Evolutionary conservation across 2,113 vertebrate species (phyloP), one percentile per base, ranked within the genome.

Genomic region (Nipponia nippon): DNA sequence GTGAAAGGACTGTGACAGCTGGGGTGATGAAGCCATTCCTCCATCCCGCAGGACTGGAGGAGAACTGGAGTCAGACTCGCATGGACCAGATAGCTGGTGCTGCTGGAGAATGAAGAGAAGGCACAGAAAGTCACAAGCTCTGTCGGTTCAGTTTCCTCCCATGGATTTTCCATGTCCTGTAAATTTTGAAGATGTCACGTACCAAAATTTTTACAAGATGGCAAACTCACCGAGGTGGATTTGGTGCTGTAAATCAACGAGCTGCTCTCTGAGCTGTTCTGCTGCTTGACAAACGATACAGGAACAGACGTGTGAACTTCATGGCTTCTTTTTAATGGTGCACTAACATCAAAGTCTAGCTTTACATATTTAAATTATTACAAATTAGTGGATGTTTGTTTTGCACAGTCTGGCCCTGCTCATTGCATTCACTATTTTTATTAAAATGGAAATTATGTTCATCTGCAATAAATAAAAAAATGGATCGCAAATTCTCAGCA

Each of bases 351-450:
- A 90, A 94, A 95, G 81, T 34, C 87, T 61, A 49, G 61, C 72
- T 94, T 96, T 95, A 52, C 83, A 61, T 94, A 83, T 90, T 95
- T 92, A 96, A 97, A 93, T 63, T 7, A 92, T 82, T 83, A 93
- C 82, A 96, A 96, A 93, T 94, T 83, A 92, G 84, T 20, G 34
- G 42, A 29, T 70, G 23, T 79, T 95, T 79, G 79, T 81, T 97
- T 96, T 93, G 69, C 80, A 76, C 56, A 65, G 36, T 55, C 91
- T 94, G 85, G n/a, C 42, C 62, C 63, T 42, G 53, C 63, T 89
- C 8, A 0, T 69, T 94, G 53, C 49, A 50, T 80, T 95, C 87
- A 22, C 50, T 73, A 1, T 92, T 6, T 0, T 70, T 91, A 71
- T 90, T 93, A 90, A 97, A 94, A 96, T 75, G 56, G 89, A 79